Conservation (phyloP, 2,113 vertebrate species). For the Turdus rufiventris region DNA sequence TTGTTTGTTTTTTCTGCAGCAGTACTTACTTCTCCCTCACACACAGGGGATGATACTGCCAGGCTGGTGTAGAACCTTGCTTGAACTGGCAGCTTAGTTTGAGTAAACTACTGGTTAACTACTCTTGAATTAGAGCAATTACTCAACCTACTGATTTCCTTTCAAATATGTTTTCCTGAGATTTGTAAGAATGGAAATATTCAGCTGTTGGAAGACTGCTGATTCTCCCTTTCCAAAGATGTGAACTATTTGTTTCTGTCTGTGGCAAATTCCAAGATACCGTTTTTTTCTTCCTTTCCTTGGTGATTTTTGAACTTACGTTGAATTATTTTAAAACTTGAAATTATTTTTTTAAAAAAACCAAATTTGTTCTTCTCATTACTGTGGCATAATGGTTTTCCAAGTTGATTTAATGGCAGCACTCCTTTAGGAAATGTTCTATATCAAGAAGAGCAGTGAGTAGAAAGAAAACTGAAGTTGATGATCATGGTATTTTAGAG, state of each 20-base stretch:
- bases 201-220: not conserved
- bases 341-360: not conserved
- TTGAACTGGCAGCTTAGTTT: not conserved
- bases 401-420: not conserved
- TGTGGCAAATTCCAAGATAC: not conserved
- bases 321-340: not conserved
- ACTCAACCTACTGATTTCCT: not conserved
- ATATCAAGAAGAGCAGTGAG: not conserved
- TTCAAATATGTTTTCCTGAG: not conserved
- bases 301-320: not conserved
- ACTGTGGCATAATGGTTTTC: not conserved
- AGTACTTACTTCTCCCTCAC: not conserved
- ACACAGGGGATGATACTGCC: not conserved
- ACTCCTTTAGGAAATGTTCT: not conserved
- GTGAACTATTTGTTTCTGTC: not conserved
- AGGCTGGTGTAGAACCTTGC: not conserved
- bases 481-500: not conserved
- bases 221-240: not conserved
- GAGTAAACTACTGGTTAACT: not conserved
- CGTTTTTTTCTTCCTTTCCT: not conserved
- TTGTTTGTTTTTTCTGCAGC: not conserved
- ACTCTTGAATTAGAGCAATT: not conserved
- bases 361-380: not conserved
- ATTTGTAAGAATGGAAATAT: not conserved
- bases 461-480: not conserved